Evolutionary conservation across 2,888 invertebrate species (phyloP).

Genomic region (Cacoxenus indagator): DNA sequence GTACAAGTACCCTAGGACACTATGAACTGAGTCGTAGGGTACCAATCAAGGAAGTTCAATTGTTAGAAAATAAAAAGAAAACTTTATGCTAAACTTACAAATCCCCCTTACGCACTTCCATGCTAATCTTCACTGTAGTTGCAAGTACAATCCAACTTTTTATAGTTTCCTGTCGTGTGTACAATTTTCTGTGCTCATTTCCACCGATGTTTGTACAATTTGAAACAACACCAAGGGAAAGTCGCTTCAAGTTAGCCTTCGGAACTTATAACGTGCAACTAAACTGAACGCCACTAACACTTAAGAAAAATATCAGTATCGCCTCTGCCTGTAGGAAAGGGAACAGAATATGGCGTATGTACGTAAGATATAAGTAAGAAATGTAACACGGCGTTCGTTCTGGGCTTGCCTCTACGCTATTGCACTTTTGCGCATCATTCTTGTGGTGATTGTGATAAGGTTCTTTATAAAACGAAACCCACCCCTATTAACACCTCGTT

Average conservation of each 20-base stretch:
- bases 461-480: too few relatives aligned
- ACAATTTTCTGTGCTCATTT: slow-evolving; percentile 63
- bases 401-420: slow-evolving; percentile 48
- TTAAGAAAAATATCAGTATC: too few relatives aligned
- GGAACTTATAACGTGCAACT: background rate
- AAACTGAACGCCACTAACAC: too few relatives aligned
- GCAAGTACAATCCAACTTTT: slow-evolving; percentile 57
- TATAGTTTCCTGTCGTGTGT: slow-evolving; percentile 62
- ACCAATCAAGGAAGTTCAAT: slow-evolving; percentile 43
- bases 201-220: slow-evolving; percentile 54
- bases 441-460: slow-evolving; percentile 5
- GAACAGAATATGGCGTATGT: slow-evolving; percentile 32
- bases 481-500: too few relatives aligned
- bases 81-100: slow-evolving; percentile 47
- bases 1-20: slow-evolving; percentile 22
- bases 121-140: slow-evolving; percentile 15
- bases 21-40: slow-evolving; percentile 21
- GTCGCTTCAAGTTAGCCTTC: slow-evolving; percentile 31
- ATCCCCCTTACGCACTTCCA: background rate
- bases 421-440: slow-evolving; percentile 40
- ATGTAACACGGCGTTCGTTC: slow-evolving; percentile 25
- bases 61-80: slow-evolving; percentile 62
- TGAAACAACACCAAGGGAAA: slow-evolving; percentile 38
- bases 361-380: slow-evolving; percentile 6
- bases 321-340: too few relatives aligned